Conservation (phyloP, 1,140 invertebrate species). For the Meteorus sp. region DNA sequence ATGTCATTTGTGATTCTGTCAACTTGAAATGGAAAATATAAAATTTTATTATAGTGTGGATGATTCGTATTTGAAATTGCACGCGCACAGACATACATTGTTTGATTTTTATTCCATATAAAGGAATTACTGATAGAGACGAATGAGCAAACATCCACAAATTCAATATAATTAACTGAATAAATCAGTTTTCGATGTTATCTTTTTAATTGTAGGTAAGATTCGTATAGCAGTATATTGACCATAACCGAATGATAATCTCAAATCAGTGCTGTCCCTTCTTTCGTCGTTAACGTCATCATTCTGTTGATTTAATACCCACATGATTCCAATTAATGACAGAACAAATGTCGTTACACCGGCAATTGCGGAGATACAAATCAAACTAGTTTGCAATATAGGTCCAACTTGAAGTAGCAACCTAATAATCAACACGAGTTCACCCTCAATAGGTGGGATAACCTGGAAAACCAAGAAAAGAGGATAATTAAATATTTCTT, state of each 20-base stretch:
- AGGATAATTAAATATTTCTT: constrained; percentile 20
- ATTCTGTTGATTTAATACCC: constrained; percentile 43
- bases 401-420: constrained; percentile 37
- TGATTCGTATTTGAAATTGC: too few relatives aligned
- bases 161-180: constrained; percentile 42
- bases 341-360: constrained; percentile 37
- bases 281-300: constrained; percentile 31
- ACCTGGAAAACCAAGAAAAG: constrained; percentile 37
- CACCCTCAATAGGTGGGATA: constrained; percentile 30
- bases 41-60: too few relatives aligned
- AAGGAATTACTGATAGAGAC: too few relatives aligned
- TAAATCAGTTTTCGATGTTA: constrained; percentile 48
- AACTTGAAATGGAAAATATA: too few relatives aligned
- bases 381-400: constrained; percentile 35
- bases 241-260: constrained; percentile 50
- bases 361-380: constrained; percentile 39
- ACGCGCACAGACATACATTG: too few relatives aligned
- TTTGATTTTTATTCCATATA: too few relatives aligned
- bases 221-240: constrained; percentile 53
- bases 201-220: constrained; percentile 50
- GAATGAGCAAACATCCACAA: too few relatives aligned
- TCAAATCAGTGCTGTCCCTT: constrained; percentile 46
- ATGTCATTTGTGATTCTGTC: too few relatives aligned
- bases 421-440: constrained; percentile 36
- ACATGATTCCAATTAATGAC: constrained; percentile 38